Percentiles rank a stretch among this genome's conserved stretches.
Conservation (phyloP, 35 echinoderm and acorn worm species). For the Stichopus chloronotus region DNA sequence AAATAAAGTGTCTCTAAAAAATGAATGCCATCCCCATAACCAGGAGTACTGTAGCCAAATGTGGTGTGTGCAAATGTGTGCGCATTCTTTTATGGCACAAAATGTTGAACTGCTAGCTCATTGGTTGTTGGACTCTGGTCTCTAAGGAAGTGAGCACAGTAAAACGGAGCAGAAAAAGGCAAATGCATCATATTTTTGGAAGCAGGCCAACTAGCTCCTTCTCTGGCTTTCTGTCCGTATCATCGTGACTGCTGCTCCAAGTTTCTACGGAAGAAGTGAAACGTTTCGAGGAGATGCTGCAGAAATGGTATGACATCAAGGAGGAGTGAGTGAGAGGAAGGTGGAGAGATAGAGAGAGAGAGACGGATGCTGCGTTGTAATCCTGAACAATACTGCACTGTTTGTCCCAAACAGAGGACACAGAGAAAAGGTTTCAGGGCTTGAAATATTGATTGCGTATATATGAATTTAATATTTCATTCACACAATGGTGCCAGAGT, state of each 20-base stretch:
- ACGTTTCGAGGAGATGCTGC: neutral
- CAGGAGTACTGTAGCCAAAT: too few species aligned
- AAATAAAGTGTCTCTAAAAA: neutral
- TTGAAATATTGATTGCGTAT: too few species aligned
- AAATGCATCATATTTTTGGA: constrained; percentile 14
- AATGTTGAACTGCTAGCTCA: neutral
- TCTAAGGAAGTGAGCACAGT: too few species aligned
- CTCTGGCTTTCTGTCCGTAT: neutral
- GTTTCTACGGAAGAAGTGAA: neutral
- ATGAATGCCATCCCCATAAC: neutral
- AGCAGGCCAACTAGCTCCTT: neutral
- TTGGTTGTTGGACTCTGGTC: neutral
- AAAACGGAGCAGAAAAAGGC: neutral
- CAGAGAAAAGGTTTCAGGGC: too few species aligned
- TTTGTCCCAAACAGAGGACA: neutral
- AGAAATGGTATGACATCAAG: neutral
- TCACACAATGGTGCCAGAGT: too few species aligned
- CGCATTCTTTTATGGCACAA: neutral
- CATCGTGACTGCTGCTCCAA: neutral
- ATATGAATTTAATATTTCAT: too few species aligned
- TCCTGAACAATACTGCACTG: neutral
- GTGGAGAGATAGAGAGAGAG: neutral
- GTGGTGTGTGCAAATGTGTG: neutral
- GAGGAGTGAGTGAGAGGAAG: neutral
- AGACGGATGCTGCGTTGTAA: neutral